A percentile compares a stretch with the other conserved stretches of the same genome.
Evolutionary conservation across 35 echinoderm and acorn worm species (phyloP).

Genomic region (Lytechinus variegatus): DNA sequence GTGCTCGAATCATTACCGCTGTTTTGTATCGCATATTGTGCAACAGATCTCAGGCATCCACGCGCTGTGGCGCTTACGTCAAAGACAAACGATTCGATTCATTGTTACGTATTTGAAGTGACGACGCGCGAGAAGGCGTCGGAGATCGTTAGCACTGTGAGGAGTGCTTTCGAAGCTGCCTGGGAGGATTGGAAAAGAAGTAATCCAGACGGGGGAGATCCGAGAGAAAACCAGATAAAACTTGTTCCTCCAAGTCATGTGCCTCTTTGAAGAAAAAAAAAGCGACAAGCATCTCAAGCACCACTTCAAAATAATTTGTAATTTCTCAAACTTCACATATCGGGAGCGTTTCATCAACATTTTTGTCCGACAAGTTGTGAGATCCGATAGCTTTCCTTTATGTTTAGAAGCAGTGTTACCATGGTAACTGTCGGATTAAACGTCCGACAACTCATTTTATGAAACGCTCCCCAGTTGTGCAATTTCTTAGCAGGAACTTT

Average conservation of each 20-base stretch:
- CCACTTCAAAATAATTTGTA: no score
- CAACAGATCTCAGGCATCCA: slow-evolving; percentile 40
- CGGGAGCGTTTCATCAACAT: no score
- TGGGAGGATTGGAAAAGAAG: slow-evolving; percentile 41
- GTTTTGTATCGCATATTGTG: slow-evolving; percentile 48
- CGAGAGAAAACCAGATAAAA: slow-evolving; percentile 6
- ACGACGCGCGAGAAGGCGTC: slow-evolving; percentile 27
- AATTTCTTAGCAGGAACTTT: no score
- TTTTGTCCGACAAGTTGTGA: no score
- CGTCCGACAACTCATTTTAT: no score
- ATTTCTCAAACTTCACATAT: no score
- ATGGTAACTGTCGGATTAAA: no score
- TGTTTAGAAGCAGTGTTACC: no score
- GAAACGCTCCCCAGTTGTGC: no score
- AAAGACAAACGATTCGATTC: slow-evolving; percentile 16
- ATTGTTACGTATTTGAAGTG: slow-evolving; percentile 35
- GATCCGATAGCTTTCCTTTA: no score
- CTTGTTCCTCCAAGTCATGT: neutral
- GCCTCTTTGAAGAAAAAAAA: neutral
- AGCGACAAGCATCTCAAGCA: no score
- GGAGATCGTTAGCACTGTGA: neutral
- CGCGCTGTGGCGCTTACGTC: slow-evolving; percentile 46
- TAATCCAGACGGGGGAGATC: slow-evolving; percentile 16
- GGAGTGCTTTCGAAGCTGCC: slow-evolving; percentile 36
- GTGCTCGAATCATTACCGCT: slow-evolving; percentile 44